Evolutionary conservation across 2,888 invertebrate species (phyloP), one percentile per base, ranked within the genome.

Genomic region (Trichogramma evanescens): DNA sequence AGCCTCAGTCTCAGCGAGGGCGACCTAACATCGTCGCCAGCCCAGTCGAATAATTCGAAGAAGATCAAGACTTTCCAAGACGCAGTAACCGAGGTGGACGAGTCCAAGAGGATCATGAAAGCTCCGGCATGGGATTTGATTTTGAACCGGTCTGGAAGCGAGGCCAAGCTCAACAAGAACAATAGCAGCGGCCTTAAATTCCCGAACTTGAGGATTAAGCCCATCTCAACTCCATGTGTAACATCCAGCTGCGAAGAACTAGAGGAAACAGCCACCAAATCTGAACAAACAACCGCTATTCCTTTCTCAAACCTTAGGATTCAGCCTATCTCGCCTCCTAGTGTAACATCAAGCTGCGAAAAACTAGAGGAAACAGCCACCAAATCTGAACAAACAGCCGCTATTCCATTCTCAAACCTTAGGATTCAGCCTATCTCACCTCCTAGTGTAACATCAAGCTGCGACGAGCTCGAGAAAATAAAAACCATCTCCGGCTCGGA

Each of bases 61-160:
- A 4, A 2, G 40, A 8, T 8, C 6, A n/a, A 53, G 5, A 26
- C 9, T 4, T 58, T 61, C 6, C 4, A 44, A 6, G 54, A 58
- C 8, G 64, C 58, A 44, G 65, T 52, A 50, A 66, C 68, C 54
- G 63, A 68, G 4, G 63, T 65, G 2, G 55, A 67, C 13, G 70
- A 66, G 58, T 69, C 63, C 58, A 71, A 68, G 64, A 66, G 69
- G 26, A 67, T 71, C 6, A 66, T 68, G 6, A 70, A 66, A 69
- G 66, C 56, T 71, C 72, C 1, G 72, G 72, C n/a, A 66, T 72
- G 1, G 71, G 71, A 1, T 54, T 72, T 72, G 4, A 50, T 70
- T 6, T 66, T 70, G 0, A 60, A 70, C 13, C 60, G 63, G 41
- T 67, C 68, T 1, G 67, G 68, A 3, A 73, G 71, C 65, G 71